Base-by-base conservation (phyloP, 2,113 vertebrate genomes). In the Lynx canadensis region DNA sequence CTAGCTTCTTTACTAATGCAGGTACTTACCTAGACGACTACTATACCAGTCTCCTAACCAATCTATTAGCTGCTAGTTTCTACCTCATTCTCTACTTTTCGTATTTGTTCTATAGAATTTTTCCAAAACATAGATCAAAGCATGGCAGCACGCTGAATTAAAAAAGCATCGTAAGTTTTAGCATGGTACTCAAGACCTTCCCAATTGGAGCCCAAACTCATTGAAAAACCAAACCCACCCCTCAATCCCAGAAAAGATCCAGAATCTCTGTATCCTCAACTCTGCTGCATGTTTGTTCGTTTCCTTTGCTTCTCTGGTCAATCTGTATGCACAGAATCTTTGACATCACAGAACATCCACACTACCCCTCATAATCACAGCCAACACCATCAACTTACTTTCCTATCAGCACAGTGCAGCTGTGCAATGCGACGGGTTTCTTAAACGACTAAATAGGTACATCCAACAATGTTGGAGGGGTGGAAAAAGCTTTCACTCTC, bases 371-470 rank as follows among this genome's bases (percentile, higher is more conserved):
- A n/a, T 94, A 95, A 84, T 80, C 92, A 71, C 31, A 81, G 81
- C 96, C n/a, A 21, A 71, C 4, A 0, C 71, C 81, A 36, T 98
- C 84, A 50, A 73, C 97, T 73, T 69, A 88, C 95, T 86, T 95
- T 60, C 96, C 0, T 98, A 98, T 98, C 98, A 98, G 97, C 38
- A 7, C 11, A 36, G 82, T 12, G 91, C 98, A 99, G 98, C 94
- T 97, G 66, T 81, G n/a, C 90, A 81, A 23, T 52, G 8, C 86
- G 10, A 96, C 71, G 50, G 50, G 15, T 80, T 97, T 96, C 63
- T 97, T 97, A 93, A 97, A 93, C 9, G 52, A 73, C 78, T 92
- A 98, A 98, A 97, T 97, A 88, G 96, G 92, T 91, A 29, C 13
- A 7, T 97, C 88, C 97, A 82, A 98, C 97, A 96, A 79, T 78